A percentile compares a stretch with the other conserved stretches of the same genome.
These are phyloP conservation scores for Aspidoscelis tigris DNA, from an alignment of 2,113 vertebrate genomes.

Conservation along the genomic window DNA sequence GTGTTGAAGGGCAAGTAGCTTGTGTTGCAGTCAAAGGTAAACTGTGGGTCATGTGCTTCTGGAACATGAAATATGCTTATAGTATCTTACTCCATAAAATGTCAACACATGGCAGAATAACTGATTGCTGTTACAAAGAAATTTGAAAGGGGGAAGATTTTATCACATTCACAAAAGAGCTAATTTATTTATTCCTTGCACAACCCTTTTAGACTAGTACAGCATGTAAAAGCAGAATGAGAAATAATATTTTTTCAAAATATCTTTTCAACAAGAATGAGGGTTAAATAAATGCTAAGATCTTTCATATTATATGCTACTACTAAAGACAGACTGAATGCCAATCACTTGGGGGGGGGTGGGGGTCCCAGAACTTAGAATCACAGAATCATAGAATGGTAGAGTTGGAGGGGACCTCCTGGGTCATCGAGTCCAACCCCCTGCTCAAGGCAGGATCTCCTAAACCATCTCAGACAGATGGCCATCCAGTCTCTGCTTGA, in stretches of 20 bases:
- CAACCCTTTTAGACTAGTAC: neutral
- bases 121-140: neutral
- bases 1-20: conserved; percentile 22
- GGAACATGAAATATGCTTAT: accelerated
- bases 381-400: too few species aligned
- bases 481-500: too few species aligned
- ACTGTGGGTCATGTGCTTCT: neutral
- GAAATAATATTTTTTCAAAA: neutral
- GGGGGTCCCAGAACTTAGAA: too few species aligned
- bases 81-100: neutral
- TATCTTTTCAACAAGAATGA: too few species aligned
- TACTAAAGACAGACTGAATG: too few species aligned
- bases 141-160: neutral
- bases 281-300: neutral
- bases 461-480: too few species aligned
- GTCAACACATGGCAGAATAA: accelerated
- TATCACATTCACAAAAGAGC: conserved; percentile 1
- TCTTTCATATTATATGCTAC: neutral
- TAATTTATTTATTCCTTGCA: neutral
- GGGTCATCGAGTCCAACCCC: too few species aligned
- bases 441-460: too few species aligned
- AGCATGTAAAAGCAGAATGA: neutral
- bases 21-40: conserved; percentile 24
- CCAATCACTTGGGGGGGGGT: too few species aligned
- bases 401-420: too few species aligned